These are phyloP conservation scores for Nycticryphes semicollaris DNA, from an alignment of 2,113 vertebrate genomes.

Conservation along the genomic window DNA sequence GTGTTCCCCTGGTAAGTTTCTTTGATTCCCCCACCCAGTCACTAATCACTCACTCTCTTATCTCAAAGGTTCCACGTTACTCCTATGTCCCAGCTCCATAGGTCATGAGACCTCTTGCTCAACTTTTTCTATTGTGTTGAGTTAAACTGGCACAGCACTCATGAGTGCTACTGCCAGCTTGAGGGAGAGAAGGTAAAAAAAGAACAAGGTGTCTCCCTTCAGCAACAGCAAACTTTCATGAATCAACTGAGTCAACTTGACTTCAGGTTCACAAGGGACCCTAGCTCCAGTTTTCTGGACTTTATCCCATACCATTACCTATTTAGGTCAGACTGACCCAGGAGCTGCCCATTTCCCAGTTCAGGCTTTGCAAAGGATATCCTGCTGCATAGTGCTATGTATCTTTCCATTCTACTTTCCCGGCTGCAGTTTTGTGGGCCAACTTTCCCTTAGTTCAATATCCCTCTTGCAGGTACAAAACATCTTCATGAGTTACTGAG, in stretches of 20 bases:
- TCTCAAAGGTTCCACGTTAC: background rate
- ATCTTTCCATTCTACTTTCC: background rate
- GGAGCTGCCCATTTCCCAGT: background rate
- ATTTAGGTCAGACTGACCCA: background rate
- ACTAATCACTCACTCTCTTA: background rate
- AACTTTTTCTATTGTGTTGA: background rate
- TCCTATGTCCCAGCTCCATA: background rate
- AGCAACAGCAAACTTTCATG: background rate
- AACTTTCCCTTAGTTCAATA: background rate
- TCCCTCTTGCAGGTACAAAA: background rate
- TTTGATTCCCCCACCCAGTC: background rate
- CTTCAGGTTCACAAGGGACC: background rate
- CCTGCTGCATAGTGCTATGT: background rate
- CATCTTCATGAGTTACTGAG: background rate
- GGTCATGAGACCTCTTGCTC: background rate
- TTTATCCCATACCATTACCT: background rate
- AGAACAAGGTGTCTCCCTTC: background rate
- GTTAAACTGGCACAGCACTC: background rate
- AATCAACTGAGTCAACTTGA: background rate
- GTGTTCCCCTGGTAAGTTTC: background rate
- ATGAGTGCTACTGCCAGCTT: background rate
- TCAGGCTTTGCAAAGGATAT: background rate
- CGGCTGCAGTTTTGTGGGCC: background rate
- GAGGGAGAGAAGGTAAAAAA: background rate
- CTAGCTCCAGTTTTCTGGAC: background rate